Evolutionary conservation across 1,140 invertebrate species (phyloP).

Genomic region (Neotoxoptera formosana): DNA sequence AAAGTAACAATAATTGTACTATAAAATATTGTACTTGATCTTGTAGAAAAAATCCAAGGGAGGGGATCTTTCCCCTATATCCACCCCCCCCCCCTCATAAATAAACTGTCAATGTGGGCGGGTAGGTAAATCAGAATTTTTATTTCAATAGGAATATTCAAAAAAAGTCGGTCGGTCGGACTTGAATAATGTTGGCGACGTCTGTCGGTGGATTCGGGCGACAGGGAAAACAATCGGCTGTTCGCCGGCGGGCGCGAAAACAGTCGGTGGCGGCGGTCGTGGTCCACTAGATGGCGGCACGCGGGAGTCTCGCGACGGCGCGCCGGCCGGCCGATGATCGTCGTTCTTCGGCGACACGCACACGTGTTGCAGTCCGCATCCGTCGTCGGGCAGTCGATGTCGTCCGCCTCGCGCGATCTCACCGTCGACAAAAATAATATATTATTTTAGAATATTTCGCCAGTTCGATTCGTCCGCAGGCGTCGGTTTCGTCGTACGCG

Average conservation of each 20-base stretch:
- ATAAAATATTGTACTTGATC: too few species aligned
- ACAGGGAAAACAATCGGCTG: neutral
- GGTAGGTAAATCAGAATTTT: too few species aligned
- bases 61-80: too few species aligned
- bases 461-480: neutral
- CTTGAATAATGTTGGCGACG: neutral
- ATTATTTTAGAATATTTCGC: neutral
- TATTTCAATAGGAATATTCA: too few species aligned
- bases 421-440: neutral
- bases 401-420: neutral
- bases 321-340: neutral
- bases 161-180: too few species aligned
- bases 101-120: too few species aligned
- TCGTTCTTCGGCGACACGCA: neutral
- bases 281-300: neutral
- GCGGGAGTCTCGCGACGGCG: neutral
- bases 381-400: neutral
- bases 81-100: too few species aligned
- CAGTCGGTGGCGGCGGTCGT: neutral
- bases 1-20: too few species aligned
- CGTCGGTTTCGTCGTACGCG: neutral
- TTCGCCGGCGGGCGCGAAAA: too few species aligned
- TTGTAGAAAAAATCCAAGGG: too few species aligned
- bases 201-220: neutral
- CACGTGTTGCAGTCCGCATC: neutral